phyloP scores from a whole-genome alignment of 1,140 invertebrate genomes.

The Euglossa dilemma region DNA sequence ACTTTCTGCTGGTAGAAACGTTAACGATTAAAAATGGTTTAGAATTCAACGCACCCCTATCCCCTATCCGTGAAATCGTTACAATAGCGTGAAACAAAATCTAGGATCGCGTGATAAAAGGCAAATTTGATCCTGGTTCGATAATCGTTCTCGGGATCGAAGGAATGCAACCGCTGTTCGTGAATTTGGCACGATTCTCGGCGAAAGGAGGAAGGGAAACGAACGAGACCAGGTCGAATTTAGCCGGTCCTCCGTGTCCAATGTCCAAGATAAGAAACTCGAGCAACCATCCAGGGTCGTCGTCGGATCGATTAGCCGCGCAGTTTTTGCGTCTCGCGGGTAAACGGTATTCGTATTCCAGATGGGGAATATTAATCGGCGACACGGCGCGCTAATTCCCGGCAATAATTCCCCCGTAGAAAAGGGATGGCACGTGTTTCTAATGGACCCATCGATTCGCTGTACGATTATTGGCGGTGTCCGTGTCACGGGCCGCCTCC shows the following conservation, averaged over 20 bases:
- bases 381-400: slow-evolving; percentile 27
- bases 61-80: too few species aligned
- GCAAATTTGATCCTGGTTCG: neutral
- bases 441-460: slow-evolving; percentile 59
- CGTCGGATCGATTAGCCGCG: neutral
- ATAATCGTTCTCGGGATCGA: neutral
- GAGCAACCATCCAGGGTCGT: neutral
- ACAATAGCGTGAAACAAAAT: too few species aligned
- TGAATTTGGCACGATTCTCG: neutral
- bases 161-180: neutral
- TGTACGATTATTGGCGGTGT: slow-evolving; percentile 54
- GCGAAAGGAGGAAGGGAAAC: neutral
- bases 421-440: slow-evolving; percentile 51
- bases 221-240: neutral
- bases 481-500: slow-evolving; percentile 37
- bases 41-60: too few species aligned
- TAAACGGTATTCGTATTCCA: neutral
- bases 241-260: neutral
- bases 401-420: slow-evolving; percentile 47
- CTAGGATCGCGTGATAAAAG: neutral
- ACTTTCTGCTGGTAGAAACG: too few species aligned
- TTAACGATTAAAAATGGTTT: too few species aligned
- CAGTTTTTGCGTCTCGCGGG: neutral
- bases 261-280: slow-evolving; percentile 7
- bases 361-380: slow-evolving; percentile 41